Conservation (phyloP, 2,888 invertebrate genomes). For the Dryococelus australis region DNA sequence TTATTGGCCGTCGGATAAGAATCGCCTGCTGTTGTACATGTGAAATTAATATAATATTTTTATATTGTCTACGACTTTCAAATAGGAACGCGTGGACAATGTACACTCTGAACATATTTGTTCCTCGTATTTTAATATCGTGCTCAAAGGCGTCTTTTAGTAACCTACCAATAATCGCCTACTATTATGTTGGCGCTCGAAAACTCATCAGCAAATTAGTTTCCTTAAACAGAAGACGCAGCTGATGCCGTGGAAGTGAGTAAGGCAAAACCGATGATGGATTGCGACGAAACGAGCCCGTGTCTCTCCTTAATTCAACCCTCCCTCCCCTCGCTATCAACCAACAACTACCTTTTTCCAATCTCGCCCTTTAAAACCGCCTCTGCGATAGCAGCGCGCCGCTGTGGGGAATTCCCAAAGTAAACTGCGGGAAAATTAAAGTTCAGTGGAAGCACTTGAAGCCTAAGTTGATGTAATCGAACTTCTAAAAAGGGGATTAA, state of each 20-base stretch:
- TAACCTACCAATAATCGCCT: too few relatives aligned
- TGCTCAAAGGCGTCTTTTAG: too few relatives aligned
- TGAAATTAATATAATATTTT: too few relatives aligned
- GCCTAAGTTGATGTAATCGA: neutral
- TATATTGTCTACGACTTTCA: too few relatives aligned
- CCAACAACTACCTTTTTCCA: neutral
- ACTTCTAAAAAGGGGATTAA: conserved; percentile 10
- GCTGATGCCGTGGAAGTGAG: neutral
- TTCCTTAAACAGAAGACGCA: neutral
- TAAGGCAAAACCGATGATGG: neutral
- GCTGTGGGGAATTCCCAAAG: neutral
- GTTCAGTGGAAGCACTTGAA: conserved; percentile 2
- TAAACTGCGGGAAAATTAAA: conserved; percentile 3
- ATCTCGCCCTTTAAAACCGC: neutral
- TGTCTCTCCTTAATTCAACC: neutral
- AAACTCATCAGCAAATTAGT: neutral
- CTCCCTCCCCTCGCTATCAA: neutral
- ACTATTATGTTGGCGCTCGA: too few relatives aligned
- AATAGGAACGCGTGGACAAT: too few relatives aligned
- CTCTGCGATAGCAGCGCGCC: neutral
- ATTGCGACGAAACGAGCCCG: neutral
- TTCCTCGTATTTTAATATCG: too few relatives aligned
- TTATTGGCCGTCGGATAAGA: too few relatives aligned
- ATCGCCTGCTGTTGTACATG: too few relatives aligned
- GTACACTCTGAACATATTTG: too few relatives aligned